These are phyloP conservation scores for Pterocles burchelli DNA, from an alignment of 2,113 vertebrate species.

Conservation along the genomic window DNA sequence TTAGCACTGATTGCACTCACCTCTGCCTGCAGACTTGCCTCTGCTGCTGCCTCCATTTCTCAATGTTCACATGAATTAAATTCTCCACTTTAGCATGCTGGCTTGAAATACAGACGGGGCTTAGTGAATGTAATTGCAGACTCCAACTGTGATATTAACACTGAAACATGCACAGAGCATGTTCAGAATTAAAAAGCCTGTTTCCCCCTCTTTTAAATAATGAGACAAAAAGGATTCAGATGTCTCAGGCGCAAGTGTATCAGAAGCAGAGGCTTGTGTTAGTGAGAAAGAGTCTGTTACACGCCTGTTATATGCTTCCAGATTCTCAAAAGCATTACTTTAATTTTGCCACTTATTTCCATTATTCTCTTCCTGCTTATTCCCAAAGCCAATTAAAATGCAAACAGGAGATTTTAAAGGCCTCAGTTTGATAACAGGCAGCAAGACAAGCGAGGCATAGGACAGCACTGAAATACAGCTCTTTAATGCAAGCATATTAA, in stretches of 20 bases:
- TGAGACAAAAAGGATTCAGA: not conserved
- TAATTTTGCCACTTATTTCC: conserved; percentile 67
- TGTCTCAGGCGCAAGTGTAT: not conserved
- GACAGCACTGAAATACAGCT: conserved; percentile 70
- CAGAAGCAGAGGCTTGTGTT: conserved; percentile 6
- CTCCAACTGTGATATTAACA: not conserved
- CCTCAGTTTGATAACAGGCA: conserved; percentile 70
- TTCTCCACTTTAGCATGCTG: not conserved
- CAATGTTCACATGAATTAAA: not conserved
- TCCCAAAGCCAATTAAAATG: conserved; percentile 80
- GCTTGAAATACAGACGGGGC: not conserved
- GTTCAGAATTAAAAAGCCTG: not conserved
- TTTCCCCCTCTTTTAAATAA: not conserved
- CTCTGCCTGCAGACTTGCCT: not conserved
- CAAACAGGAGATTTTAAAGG: conserved; percentile 71
- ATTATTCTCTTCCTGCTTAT: conserved; percentile 60
- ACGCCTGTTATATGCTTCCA: conserved; percentile 18
- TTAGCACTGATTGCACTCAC: not conserved
- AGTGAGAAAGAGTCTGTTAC: not conserved
- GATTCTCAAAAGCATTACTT: conserved; percentile 37
- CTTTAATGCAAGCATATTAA: conserved; percentile 71
- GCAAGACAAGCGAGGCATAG: conserved; percentile 67
- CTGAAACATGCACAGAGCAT: not conserved
- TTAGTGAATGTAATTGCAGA: not conserved
- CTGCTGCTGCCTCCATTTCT: not conserved